Conservation (phyloP, 2,797 vertebrate species). For the Aldrovandia affinis region DNA sequence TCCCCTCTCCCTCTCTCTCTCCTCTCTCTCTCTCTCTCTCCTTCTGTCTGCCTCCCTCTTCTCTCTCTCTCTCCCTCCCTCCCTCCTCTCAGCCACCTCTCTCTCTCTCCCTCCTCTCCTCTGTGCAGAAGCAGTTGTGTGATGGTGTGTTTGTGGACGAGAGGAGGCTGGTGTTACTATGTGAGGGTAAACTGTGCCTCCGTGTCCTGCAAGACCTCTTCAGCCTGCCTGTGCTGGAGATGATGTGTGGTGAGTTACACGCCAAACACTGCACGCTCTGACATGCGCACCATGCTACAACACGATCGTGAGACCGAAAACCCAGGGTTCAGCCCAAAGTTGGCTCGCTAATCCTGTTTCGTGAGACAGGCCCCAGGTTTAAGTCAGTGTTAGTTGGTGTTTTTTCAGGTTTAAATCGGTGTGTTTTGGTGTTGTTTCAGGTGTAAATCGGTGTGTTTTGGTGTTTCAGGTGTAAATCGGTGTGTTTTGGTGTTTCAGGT, state of each 20-base stretch:
- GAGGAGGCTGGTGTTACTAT: constrained; percentile 83
- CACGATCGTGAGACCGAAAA: too few relatives aligned
- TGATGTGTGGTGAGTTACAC: constrained; percentile 84
- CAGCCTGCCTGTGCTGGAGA: constrained; percentile 83
- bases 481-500: too few relatives aligned
- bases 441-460: constrained; percentile 90
- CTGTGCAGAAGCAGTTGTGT: constrained; percentile 78
- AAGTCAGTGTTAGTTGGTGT: too few relatives aligned
- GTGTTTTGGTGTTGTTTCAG: constrained; percentile 63
- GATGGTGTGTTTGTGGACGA: constrained; percentile 82
- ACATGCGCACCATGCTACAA: too few relatives aligned
- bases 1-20: neutral
- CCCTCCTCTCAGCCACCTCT: too few relatives aligned
- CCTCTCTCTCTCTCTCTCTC: neutral
- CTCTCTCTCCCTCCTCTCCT: neutral
- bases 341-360: too few relatives aligned
- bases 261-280: neutral
- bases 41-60: too few relatives aligned
- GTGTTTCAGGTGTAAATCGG: constrained; percentile 55
- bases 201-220: constrained; percentile 83
- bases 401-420: neutral
- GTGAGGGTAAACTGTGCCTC: constrained; percentile 84
- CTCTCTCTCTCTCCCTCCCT: neutral
- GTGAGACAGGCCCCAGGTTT: too few relatives aligned
- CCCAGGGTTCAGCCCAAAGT: too few relatives aligned